A percentile compares a stretch with the other conserved stretches of the same genome.
These are phyloP conservation scores for Sebastiscus albofasciatus DNA, from an alignment of 2,797 vertebrate genomes.

Conservation along the genomic window DNA sequence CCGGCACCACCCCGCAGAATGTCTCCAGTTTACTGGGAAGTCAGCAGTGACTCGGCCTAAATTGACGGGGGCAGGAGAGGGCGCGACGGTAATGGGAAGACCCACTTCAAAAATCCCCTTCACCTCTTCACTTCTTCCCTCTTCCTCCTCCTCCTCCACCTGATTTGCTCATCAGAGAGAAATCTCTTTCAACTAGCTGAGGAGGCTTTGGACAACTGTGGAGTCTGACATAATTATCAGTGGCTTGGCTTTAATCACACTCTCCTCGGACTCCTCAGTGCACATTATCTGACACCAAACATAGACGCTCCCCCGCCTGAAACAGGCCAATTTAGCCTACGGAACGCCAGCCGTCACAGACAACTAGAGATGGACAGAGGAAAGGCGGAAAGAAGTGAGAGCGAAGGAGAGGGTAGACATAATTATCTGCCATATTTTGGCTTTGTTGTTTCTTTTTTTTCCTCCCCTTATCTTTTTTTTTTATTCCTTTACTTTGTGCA, in stretches of 20 bases:
- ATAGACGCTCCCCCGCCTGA: conserved; percentile 72
- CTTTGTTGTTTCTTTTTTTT: conserved; percentile 54
- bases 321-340: conserved; percentile 83
- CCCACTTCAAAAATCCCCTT: conserved; percentile 74
- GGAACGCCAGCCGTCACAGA: conserved; percentile 56
- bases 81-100: conserved; percentile 70
- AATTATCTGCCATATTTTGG: conserved; percentile 71
- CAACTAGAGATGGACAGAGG: conserved; percentile 66
- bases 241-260: conserved; percentile 85
- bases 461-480: conserved; percentile 36
- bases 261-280: conserved; percentile 76
- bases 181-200: conserved; percentile 84
- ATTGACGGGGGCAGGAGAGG: conserved; percentile 73
- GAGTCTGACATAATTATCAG: conserved; percentile 85
- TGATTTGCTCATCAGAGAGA: conserved; percentile 72
- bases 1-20: conserved; percentile 22
- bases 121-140: conserved; percentile 51
- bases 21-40: conserved; percentile 52
- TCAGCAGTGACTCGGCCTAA: conserved; percentile 56
- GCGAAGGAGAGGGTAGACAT: conserved; percentile 44
- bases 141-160: conserved; percentile 57
- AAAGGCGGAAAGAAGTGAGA: conserved; percentile 37
- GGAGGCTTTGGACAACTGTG: conserved; percentile 79
- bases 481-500: conserved; percentile 68
- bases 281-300: conserved; percentile 80